Evolutionary conservation across 2,888 invertebrate species (phyloP), one percentile per base, ranked within the genome.

Genomic region (Ormia ochracea): DNA sequence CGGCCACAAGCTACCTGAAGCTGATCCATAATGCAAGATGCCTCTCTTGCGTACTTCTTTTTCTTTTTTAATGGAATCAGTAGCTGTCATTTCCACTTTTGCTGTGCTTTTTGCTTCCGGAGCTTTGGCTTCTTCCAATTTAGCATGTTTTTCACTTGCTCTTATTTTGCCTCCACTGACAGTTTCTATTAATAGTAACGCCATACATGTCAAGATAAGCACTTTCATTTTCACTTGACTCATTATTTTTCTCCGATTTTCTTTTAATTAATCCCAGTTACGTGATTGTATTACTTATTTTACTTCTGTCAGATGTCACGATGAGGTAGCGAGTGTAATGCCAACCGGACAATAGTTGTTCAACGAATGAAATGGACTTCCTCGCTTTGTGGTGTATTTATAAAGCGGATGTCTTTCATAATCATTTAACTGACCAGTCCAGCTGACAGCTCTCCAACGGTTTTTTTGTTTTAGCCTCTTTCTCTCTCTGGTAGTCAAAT

Each of bases 331-430:
- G 48, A 59, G 23, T 54, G 58, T 75, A 69, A 78, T 78, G 76
- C 68, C 75, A 78, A 74, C 84, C 84, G 83, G 82, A 81, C 85
- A 84, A 83, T 83, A 79, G 86, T 83, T 84, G 82, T 82, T 83
- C 82, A 82, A 83, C 83, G 83, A 88, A 88, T 88, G 86, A 86
- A 87, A 86, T 86, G 84, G 86, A 87, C 87, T 88, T 88, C 88
- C 88, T 86, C 83, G 83, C 83, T 83, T 77, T 83, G 84, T 87
- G 86, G 83, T 88, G 88, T 88, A 88, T 89, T 89, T 88, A 88
- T 89, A 88, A 89, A 88, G 89, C 88, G 85, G 85, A 86, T 85
- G 83, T 85, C 84, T 80, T 72, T 66, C 59, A 21, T 48, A 72
- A 76, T 3, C 5, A 43, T 23, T 21, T 23, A 31, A 33, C 9